A percentile compares a stretch with the other conserved stretches of the same genome.
Evolutionary conservation across 2,113 vertebrate species (phyloP).

Genomic region (Pollimyrus isidori): DNA sequence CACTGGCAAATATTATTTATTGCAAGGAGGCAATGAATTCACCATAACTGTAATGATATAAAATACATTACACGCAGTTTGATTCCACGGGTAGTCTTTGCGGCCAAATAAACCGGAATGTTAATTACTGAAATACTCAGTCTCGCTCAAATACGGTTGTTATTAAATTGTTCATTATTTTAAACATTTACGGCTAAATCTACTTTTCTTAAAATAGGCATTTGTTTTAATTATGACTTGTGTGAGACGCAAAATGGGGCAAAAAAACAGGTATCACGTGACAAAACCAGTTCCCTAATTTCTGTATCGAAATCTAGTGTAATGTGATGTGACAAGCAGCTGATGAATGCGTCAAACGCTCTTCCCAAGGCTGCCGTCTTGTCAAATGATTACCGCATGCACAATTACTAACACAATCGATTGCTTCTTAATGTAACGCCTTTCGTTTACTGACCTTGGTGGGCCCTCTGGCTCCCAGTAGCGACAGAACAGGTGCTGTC

Average conservation of each 20-base stretch:
- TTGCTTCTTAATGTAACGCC: not conserved
- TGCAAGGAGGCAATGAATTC: not conserved
- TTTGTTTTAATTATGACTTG: not conserved
- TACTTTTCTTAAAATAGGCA: not conserved
- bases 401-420: not conserved
- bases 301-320: not conserved
- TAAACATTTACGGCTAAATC: not conserved
- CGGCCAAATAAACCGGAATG: not conserved
- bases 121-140: not conserved
- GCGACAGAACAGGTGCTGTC: slow-evolving; percentile 85
- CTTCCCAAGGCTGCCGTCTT: not conserved
- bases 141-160: not conserved
- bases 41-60: not conserved
- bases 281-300: not conserved
- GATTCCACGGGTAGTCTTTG: not conserved
- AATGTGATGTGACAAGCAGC: not conserved
- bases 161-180: not conserved
- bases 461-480: slow-evolving; percentile 79
- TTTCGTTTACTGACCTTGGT: slow-evolving; percentile 70
- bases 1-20: not conserved
- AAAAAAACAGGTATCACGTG: not conserved
- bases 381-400: not conserved
- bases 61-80: not conserved
- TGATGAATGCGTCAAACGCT: not conserved
- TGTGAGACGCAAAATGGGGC: not conserved